Evolutionary conservation across 2,113 vertebrate genomes (phyloP).

Genomic region (Carassius carassius): DNA sequence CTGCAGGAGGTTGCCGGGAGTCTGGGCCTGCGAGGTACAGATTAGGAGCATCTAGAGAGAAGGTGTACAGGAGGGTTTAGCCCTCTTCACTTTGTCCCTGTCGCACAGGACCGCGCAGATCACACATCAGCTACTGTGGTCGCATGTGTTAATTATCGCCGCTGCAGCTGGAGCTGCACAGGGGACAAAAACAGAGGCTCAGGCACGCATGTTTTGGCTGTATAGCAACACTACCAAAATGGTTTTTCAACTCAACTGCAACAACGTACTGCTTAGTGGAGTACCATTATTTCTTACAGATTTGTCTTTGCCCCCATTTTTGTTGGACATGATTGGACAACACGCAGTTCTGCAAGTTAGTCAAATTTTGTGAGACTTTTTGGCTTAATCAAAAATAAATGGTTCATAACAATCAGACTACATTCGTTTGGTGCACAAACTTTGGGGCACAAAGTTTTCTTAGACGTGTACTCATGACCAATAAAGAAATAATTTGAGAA

Average conservation of each 20-base stretch:
- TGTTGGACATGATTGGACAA: neutral
- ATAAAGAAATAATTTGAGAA: neutral
- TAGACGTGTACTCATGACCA: neutral
- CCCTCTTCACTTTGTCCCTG: conserved; percentile 49
- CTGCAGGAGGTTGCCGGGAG: conserved; percentile 54
- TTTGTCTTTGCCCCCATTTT: neutral
- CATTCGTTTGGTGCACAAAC: neutral
- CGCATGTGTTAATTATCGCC: conserved; percentile 72
- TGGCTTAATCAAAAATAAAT: neutral
- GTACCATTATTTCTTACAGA: neutral
- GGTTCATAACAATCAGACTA: neutral
- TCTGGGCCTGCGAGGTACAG: conserved; percentile 57
- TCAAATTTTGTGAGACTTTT: neutral
- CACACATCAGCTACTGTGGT: conserved; percentile 61
- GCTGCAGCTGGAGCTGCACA: conserved; percentile 51
- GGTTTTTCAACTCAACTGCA: neutral
- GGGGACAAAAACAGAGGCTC: conserved; percentile 19
- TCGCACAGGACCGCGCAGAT: conserved; percentile 61
- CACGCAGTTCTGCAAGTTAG: neutral
- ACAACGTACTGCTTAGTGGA: neutral
- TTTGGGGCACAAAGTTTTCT: neutral
- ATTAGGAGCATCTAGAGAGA: conserved; percentile 55
- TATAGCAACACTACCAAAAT: conserved; percentile 15
- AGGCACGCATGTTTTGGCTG: conserved; percentile 49
- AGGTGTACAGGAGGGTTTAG: conserved; percentile 25